A percentile compares a stretch with the other conserved stretches of the same genome.
Evolutionary conservation across 1,140 invertebrate genomes (phyloP).

Genomic region (Radopholus similis): DNA sequence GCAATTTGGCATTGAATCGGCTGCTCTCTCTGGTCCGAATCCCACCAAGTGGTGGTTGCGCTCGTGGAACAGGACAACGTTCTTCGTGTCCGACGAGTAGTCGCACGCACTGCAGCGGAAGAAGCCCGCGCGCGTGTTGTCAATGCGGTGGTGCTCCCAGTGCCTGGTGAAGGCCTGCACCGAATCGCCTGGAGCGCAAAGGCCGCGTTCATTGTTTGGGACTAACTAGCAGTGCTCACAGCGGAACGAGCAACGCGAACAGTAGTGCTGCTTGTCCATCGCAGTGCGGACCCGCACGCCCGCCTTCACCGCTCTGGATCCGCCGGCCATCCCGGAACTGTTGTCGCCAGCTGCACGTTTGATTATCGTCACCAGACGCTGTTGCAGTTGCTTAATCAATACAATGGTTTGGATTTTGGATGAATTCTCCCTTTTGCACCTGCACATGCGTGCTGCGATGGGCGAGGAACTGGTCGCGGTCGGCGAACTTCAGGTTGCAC

Average conservation of each 20-base stretch:
- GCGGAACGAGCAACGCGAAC: conserved; percentile 7
- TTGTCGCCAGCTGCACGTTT: conserved; percentile 19
- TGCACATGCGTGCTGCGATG: background rate
- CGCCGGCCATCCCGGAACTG: too few relatives aligned
- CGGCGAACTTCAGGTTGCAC: conserved; percentile 13
- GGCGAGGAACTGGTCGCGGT: background rate
- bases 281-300: background rate
- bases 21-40: too few relatives aligned
- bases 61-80: conserved; percentile 28
- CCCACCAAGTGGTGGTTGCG: conserved; percentile 31
- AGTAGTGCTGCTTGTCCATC: conserved; percentile 11
- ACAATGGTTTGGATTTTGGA: background rate
- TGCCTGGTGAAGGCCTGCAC: conserved; percentile 15
- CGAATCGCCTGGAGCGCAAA: conserved; percentile 8
- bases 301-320: background rate
- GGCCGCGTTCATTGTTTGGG: background rate
- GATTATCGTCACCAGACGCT: conserved; percentile 27
- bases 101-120: conserved; percentile 26
- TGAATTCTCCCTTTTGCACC: conserved; percentile 2
- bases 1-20: too few relatives aligned
- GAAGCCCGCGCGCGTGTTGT: background rate
- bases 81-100: conserved; percentile 22
- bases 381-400: conserved; percentile 24
- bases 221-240: background rate
- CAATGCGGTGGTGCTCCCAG: conserved; percentile 18